Evolutionary conservation across 2,888 invertebrate species (phyloP), one percentile per base, ranked within the genome.

Genomic region (Pseudanteris insignis): DNA sequence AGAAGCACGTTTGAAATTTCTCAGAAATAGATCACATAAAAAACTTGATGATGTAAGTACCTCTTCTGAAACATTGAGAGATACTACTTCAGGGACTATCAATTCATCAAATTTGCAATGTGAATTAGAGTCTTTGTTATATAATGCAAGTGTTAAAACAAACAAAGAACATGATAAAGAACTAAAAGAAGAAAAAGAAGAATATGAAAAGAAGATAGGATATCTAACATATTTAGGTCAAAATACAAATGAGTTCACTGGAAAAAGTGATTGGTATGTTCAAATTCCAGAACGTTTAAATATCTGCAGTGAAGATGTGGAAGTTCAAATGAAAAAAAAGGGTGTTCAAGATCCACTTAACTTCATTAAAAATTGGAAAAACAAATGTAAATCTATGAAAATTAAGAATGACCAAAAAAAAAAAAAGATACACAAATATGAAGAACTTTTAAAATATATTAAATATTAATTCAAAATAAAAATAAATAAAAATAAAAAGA

Each of bases 141-240:
- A 84, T 66, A 24, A 38, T 2, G 21, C 30, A 14, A 80, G 84
- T 12, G 84, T 83, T 66, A 85, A 85, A 64, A 86, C 86, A 1
- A 97, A 98, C 76, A 87, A 85, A 70, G 96, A 96, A 43, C 90
- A 94, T 79, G 94, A 94, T 70, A 87, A 86, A 62, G 98, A 98
- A 75, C 86, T 90, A 66, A 94, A 92, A 78, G 89, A 90, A 47
- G 96, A 96, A 76, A 88, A 90, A 75, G 96, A 98, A 79, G 94
- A 95, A 70, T 96, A 96, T 84, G 98, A 99, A 78, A 97, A 96
- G 76, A 92, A 94, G 82, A 94, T 99, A 74, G 98, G 99, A 0
- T 92, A 96, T 72, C 83, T 98, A 26, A 96, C 95, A 2, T 97
- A 96, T 81, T 84, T 98, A 46, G 98, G 96, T 0, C 96, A 98